These are phyloP conservation scores for Flexamia atlantica DNA, from an alignment of 2,888 invertebrate genomes.

Conservation along the genomic window DNA sequence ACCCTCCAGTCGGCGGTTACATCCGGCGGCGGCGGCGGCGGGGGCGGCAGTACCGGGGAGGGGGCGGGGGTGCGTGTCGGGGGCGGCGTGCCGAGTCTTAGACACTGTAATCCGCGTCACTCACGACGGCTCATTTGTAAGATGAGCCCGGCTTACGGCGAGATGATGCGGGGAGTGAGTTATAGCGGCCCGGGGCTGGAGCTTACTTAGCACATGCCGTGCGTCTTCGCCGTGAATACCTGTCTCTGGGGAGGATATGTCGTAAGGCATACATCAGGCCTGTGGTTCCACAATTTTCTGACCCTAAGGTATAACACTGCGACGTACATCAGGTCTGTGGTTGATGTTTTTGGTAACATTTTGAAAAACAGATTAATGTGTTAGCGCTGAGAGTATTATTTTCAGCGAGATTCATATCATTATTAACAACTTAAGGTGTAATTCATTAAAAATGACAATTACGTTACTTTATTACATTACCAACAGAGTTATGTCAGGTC, in stretches of 20 bases:
- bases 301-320: too few species aligned
- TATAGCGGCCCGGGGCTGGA: constrained; percentile 15
- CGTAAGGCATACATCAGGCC: background rate
- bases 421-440: too few species aligned
- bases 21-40: background rate
- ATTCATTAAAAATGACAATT: too few species aligned
- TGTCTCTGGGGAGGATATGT: background rate
- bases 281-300: too few species aligned
- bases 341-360: too few species aligned
- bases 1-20: constrained; percentile 18
- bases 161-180: constrained; percentile 47
- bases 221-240: constrained; percentile 7
- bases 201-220: background rate
- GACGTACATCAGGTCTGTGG: too few species aligned
- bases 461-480: too few species aligned
- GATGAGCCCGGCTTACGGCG: constrained; percentile 42
- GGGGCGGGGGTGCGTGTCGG: constrained; percentile 43
- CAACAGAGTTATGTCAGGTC: too few species aligned
- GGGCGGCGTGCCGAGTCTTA: constrained; percentile 53
- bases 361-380: too few species aligned
- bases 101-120: constrained; percentile 46
- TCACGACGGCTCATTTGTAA: constrained; percentile 51
- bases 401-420: too few species aligned
- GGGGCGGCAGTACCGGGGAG: too few species aligned
- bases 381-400: too few species aligned